Base-by-base conservation (phyloP, 2,113 vertebrate species). In the Micronycteris hirsuta region DNA sequence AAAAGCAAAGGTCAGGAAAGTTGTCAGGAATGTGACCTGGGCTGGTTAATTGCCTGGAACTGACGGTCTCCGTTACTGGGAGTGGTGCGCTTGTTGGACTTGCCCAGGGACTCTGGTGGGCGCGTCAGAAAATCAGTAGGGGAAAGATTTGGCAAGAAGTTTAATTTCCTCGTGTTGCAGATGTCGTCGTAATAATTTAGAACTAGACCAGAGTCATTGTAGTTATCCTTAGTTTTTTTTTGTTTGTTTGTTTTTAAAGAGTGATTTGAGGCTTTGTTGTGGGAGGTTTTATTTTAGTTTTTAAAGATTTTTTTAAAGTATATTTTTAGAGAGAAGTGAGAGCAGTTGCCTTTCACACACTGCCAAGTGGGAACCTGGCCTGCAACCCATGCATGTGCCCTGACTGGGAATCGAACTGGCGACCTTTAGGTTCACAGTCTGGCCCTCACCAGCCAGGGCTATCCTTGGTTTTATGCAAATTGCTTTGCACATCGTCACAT, bases 21-120 rank as follows among this genome's bases (percentile, higher is more conserved):
- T 74, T 92, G 90, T 85, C 36, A 74, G 88, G 54, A 14, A 70
- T 38, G 52, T 96, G 82, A 92, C 96, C 89, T 56, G 28, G 26
- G 74, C 71, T 95, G 89, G 20, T 92, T 97, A 98, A 97, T 97
- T 91, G 41, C 86, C 93, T 87, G 76, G 87, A 97, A 97, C 94
- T 26, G 31, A 74, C 17, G 52, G 26, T 88, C 77, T 84, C 67
- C n/a, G 14, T 78, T 90, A 16, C 52, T 22, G 31, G 38, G 33
- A 22, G 38, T 54, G 7, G 5, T 26, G 16, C 36, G 0, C 41
- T 71, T 86, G 5, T 80, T 70, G 52, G 71, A 45, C n/a, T 61
- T 71, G 33, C 28, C 31, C 45, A 33, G 20, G 77, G 15, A 81
- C 3, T 80, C 3, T 3, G 65, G 11, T 14, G 49, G 28, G 11